Evolutionary conservation across 1,140 invertebrate genomes (phyloP).

Genomic region (Dreissena polymorpha): DNA sequence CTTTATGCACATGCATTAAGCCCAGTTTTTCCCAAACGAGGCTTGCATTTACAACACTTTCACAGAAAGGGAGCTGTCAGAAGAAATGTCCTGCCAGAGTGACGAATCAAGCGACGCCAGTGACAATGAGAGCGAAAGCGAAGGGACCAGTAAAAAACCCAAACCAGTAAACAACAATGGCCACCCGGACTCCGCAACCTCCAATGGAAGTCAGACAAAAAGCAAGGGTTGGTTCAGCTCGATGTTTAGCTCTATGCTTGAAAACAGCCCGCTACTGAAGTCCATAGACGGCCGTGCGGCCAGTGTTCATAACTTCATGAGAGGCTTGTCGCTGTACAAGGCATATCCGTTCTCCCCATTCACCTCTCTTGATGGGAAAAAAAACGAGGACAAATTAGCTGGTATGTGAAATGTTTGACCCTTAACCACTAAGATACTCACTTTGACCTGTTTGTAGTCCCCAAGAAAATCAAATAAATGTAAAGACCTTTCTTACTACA

Average conservation of each 20-base stretch:
- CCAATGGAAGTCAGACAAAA: conserved; percentile 9
- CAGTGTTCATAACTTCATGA: conserved; percentile 80
- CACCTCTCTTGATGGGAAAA: conserved; percentile 56
- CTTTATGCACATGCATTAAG: too few relatives aligned
- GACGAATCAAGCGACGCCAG: conserved; percentile 45
- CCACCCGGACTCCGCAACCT: neutral
- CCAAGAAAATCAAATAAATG: too few relatives aligned
- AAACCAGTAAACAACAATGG: neutral
- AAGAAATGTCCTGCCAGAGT: conserved; percentile 44
- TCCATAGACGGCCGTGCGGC: conserved; percentile 79
- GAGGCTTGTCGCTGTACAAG: conserved; percentile 78
- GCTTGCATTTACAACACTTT: neutral
- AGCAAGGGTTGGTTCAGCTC: conserved; percentile 59
- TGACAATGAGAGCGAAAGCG: conserved; percentile 20
- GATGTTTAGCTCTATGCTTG: conserved; percentile 60
- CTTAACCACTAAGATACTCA: too few relatives aligned
- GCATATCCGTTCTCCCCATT: conserved; percentile 79
- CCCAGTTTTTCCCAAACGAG: too few relatives aligned
- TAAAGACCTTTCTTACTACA: too few relatives aligned
- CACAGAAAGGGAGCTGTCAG: conserved; percentile 36
- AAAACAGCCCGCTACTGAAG: conserved; percentile 58
- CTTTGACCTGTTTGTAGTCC: too few relatives aligned
- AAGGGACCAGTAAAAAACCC: neutral
- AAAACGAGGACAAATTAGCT: conserved; percentile 27
- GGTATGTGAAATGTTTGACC: conserved; percentile 23